phyloP scores from a whole-genome alignment of 2,797 vertebrate genomes.

The Nannoperca obscura region DNA sequence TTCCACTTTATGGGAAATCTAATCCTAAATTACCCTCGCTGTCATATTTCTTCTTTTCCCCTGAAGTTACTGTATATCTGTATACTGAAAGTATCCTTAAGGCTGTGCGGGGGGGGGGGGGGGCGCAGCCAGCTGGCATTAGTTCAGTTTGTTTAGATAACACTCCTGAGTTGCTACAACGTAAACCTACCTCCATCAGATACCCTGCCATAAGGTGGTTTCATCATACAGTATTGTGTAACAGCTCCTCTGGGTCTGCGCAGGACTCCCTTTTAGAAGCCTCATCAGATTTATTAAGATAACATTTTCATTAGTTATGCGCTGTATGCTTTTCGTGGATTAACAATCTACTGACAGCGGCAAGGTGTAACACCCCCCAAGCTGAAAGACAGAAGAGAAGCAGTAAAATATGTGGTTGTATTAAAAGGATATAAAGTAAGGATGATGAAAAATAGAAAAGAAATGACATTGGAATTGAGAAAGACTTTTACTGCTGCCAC shows the following conservation, averaged over 20 bases:
- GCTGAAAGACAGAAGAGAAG: background rate
- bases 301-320: constrained; percentile 48
- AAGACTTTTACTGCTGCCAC: background rate
- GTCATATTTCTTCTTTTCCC: constrained; percentile 41
- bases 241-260: constrained; percentile 29
- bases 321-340: constrained; percentile 33
- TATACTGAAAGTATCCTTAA: constrained; percentile 48
- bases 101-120: constrained; percentile 55
- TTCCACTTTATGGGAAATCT: constrained; percentile 50
- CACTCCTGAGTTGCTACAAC: constrained; percentile 57
- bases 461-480: background rate
- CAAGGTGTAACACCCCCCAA: constrained; percentile 19
- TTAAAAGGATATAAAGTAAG: background rate
- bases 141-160: constrained; percentile 73
- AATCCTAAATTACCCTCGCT: constrained; percentile 50
- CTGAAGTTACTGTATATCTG: constrained; percentile 43
- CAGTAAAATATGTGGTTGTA: background rate
- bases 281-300: constrained; percentile 44
- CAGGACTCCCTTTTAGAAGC: constrained; percentile 16
- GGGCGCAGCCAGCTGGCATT: constrained; percentile 74
- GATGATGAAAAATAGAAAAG: background rate
- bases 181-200: constrained; percentile 59
- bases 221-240: constrained; percentile 59
- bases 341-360: constrained; percentile 51
- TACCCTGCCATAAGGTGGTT: constrained; percentile 58